Conservation (phyloP, 2,888 invertebrate genomes). For the Tenthredo scrophulariae region DNA sequence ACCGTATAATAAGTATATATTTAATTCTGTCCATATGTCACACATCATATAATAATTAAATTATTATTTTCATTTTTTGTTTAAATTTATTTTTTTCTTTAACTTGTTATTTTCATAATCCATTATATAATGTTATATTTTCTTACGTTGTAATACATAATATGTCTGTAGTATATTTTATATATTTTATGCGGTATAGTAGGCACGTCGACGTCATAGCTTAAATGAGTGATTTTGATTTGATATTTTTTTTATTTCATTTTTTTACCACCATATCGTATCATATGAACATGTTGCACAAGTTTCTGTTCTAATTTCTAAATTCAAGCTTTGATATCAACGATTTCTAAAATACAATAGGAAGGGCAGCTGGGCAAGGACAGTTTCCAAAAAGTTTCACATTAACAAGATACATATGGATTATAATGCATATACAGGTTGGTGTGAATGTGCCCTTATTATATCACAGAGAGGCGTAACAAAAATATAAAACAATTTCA, state of each 20-base stretch:
- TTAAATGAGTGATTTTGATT: constrained; percentile 28
- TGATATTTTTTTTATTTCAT: neutral
- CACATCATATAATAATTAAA: constrained; percentile 31
- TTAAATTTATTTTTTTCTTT: neutral
- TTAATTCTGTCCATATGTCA: constrained; percentile 22
- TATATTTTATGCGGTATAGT: constrained; percentile 47
- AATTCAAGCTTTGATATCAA: constrained; percentile 52
- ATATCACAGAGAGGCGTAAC: constrained; percentile 77
- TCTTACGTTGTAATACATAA: constrained; percentile 37
- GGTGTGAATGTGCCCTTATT: constrained; percentile 76
- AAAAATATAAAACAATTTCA: constrained; percentile 75
- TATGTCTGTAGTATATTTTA: constrained; percentile 25
- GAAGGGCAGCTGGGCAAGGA: constrained; percentile 66
- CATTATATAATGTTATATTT: constrained; percentile 24
- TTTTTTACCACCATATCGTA: neutral
- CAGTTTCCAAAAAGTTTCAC: constrained; percentile 65
- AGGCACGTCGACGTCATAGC: constrained; percentile 52
- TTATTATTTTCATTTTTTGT: neutral
- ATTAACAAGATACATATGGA: constrained; percentile 69
- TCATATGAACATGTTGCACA: neutral
- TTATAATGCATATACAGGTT: constrained; percentile 72
- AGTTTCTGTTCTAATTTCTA: constrained; percentile 16
- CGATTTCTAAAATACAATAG: constrained; percentile 59
- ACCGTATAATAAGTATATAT: neutral
- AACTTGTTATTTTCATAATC: constrained; percentile 7